Conservation (phyloP, 2,113 vertebrate species). For the Halichoeres trimaculatus region DNA sequence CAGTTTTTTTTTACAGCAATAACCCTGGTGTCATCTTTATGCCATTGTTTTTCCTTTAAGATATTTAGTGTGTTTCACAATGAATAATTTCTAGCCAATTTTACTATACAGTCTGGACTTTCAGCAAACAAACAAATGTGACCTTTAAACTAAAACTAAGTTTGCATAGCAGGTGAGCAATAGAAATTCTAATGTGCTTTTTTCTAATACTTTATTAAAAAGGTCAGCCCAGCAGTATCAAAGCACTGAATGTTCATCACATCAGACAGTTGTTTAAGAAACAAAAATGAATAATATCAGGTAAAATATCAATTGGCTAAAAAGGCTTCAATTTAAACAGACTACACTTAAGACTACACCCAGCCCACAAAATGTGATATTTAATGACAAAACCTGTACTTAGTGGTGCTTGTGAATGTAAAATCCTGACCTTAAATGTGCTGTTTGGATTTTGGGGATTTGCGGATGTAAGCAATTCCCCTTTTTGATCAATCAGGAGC, state of each 20-base stretch:
- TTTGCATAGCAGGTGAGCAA: slow-evolving; percentile 53
- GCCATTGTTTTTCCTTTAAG: slow-evolving; percentile 1
- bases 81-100: slow-evolving; percentile 16
- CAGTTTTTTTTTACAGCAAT: slow-evolving; percentile 1
- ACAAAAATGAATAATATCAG: slow-evolving; percentile 26
- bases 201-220: slow-evolving; percentile 44
- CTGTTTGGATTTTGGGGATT: no score
- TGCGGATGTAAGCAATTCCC: no score
- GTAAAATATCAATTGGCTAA: slow-evolving; percentile 32
- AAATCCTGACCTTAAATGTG: no score
- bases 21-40: slow-evolving; percentile 8
- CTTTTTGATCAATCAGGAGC: no score
- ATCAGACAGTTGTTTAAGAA: not conserved
- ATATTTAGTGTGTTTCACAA: slow-evolving; percentile 17
- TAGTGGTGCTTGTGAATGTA: no score
- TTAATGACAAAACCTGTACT: no score
- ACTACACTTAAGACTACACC: no score
- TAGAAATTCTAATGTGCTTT: slow-evolving; percentile 60
- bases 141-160: slow-evolving; percentile 68
- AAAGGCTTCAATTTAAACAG: slow-evolving; percentile 17
- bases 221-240: slow-evolving; percentile 61
- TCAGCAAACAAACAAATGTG: slow-evolving; percentile 59
- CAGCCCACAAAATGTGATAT: no score
- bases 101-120: slow-evolving; percentile 27
- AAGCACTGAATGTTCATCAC: not conserved